Evolutionary conservation across 2,888 invertebrate species (phyloP), one percentile per base, ranked within the genome.

Genomic region (Calameuta pallipes): DNA sequence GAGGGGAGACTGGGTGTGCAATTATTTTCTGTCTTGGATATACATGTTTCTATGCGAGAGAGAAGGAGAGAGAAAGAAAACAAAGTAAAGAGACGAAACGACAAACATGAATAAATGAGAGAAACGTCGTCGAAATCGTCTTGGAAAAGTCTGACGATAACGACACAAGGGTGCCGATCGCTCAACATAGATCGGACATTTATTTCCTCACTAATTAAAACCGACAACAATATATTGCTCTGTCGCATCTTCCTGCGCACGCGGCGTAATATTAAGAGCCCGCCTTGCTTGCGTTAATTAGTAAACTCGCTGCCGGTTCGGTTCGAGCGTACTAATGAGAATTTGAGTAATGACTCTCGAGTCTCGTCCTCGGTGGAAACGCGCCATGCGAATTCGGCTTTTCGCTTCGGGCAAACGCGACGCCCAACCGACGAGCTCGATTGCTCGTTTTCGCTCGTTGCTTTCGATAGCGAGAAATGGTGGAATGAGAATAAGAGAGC

Each of bases 321-420:
- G 84, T 83, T 85, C 86, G 83, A 84, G 85, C 84, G 85, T 84
- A 87, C 86, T 89, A 89, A 89, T 89, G 88, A 88, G 87, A 88
- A 87, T 88, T 89, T 89, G 89, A 89, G 87, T 89, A 89, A 89
- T 89, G 89, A 88, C 88, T 85, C 85, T 84, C 84, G 84, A 83
- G 85, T 83, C 80, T 80, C 82, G 84, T 85, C 84, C 86, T 76
- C n/a, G 56, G 56, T 56, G 56, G 9, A 56, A 56, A 56, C 56
- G 56, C 56, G 56, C 56, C 23, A 56, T 56, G 56, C 56, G 56
- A 56, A 56, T 56, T 56, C 56, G 56, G 56, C 56, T 56, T 56
- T 56, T 56, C 56, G 56, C 56, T 56, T 56, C 56, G 56, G 56
- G 56, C 56, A 56, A 23, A 56, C 56, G 56, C 56, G 56, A 56